phyloP scores from a whole-genome alignment of 2,888 invertebrate genomes.

The Hypercompe scribonia region DNA sequence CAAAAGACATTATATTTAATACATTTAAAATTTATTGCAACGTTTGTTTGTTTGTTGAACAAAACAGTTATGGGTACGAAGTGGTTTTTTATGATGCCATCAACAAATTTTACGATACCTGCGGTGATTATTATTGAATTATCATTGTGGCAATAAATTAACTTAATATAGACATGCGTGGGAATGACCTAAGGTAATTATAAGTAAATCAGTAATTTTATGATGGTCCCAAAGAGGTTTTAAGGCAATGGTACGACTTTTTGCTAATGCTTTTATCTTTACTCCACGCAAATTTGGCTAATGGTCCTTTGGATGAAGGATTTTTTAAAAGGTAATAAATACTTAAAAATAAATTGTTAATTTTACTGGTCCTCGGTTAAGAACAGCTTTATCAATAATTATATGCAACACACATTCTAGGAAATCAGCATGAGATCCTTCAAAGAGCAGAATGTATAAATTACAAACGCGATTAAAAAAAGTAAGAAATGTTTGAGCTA shows the following conservation, averaged over 20 bases:
- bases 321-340: not conserved
- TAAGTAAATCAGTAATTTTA: slow-evolving; percentile 21
- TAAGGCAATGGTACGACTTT: not conserved
- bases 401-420: not conserved
- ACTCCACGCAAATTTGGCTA: not conserved
- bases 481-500: not conserved
- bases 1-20: slow-evolving; percentile 75
- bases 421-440: not conserved
- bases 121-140: slow-evolving; percentile 65
- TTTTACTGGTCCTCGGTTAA: not conserved
- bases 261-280: not conserved
- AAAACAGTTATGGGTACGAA: slow-evolving; percentile 77
- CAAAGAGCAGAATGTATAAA: not conserved
- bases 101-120: slow-evolving; percentile 71
- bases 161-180: slow-evolving; percentile 35
- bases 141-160: slow-evolving; percentile 54
- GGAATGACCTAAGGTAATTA: slow-evolving; percentile 28
- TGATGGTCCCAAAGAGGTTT: slow-evolving; percentile 13
- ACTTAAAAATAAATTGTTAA: not conserved
- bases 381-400: not conserved
- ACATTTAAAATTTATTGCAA: slow-evolving; percentile 81
- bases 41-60: slow-evolving; percentile 70
- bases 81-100: slow-evolving; percentile 74
- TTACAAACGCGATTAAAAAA: too few relatives aligned
- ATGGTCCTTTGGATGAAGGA: not conserved